These are phyloP conservation scores for Vulpes lagopus DNA, from an alignment of 2,113 vertebrate genomes.

Conservation along the genomic window DNA sequence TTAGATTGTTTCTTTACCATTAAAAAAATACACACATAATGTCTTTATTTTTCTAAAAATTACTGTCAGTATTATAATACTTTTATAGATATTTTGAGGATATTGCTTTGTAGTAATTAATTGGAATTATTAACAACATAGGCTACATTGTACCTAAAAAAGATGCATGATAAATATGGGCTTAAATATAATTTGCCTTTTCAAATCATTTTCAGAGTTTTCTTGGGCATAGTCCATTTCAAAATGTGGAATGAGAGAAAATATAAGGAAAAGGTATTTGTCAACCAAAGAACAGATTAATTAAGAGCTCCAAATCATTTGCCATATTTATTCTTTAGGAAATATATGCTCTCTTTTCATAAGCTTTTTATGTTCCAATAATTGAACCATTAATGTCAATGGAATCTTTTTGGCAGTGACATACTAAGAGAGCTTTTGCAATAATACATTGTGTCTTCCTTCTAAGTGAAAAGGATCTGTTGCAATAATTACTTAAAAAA, in stretches of 20 bases:
- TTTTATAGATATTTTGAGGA: constrained; percentile 61
- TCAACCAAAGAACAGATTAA: constrained; percentile 69
- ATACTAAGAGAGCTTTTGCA: constrained; percentile 82
- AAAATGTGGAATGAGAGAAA: constrained; percentile 67
- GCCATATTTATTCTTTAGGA: constrained; percentile 73
- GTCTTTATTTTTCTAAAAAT: constrained; percentile 77
- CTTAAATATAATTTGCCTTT: constrained; percentile 63
- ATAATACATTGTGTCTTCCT: constrained; percentile 84
- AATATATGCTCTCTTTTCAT: constrained; percentile 80
- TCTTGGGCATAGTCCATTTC: constrained; percentile 71
- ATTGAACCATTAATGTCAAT: constrained; percentile 85
- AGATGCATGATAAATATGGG: constrained; percentile 61
- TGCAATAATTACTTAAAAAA: constrained; percentile 84
- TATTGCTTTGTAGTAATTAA: constrained; percentile 68
- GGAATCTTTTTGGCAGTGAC: constrained; percentile 83
- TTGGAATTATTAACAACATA: constrained; percentile 74
- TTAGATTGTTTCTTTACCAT: constrained; percentile 72
- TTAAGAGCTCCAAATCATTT: constrained; percentile 59
- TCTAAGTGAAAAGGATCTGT: constrained; percentile 85
- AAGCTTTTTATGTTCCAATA: constrained; percentile 84
- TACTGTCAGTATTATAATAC: constrained; percentile 53
- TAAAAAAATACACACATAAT: background rate
- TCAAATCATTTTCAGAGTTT: constrained; percentile 74
- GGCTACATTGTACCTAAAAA: constrained; percentile 59
- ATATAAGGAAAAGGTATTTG: constrained; percentile 55